phyloP scores from a whole-genome alignment of 2,888 invertebrate genomes.

The Gymnosoma rotundatum region DNA sequence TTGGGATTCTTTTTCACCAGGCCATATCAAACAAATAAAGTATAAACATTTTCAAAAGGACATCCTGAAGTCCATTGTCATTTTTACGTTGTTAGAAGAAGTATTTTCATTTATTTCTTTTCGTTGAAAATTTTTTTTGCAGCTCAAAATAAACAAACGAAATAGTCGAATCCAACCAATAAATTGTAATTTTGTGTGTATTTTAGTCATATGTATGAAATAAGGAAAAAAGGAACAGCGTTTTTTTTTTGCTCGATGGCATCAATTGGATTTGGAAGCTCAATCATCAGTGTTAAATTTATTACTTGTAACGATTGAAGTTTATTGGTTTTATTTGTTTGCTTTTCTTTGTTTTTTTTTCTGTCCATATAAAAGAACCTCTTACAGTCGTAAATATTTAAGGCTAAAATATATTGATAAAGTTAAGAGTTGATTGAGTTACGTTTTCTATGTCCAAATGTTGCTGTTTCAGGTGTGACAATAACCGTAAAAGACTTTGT shows the following conservation, averaged over 20 bases:
- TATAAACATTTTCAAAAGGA: conserved; percentile 46
- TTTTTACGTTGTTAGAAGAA: conserved; percentile 63
- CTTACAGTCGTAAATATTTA: conserved; percentile 5
- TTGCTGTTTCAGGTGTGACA: conserved; percentile 73
- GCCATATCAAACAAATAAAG: conserved; percentile 31
- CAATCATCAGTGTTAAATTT: conserved; percentile 71
- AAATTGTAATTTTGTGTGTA: conserved; percentile 68
- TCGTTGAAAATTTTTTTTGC: conserved; percentile 22
- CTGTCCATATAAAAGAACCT: conserved; percentile 18
- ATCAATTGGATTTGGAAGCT: conserved; percentile 70
- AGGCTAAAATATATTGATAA: conserved; percentile 36
- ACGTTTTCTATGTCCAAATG: conserved; percentile 39
- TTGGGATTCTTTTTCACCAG: conserved; percentile 26
- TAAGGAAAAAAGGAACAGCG: not conserved
- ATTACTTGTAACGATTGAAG: conserved; percentile 72
- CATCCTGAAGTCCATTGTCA: conserved; percentile 67
- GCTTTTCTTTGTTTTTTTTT: conserved; percentile 20
- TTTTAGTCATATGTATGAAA: conserved; percentile 30
- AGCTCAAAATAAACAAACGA: conserved; percentile 42
- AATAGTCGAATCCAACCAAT: conserved; percentile 56
- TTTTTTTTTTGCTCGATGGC: conserved; percentile 29
- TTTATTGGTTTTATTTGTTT: conserved; percentile 72
- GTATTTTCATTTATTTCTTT: conserved; percentile 55
- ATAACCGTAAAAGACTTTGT: conserved; percentile 74
- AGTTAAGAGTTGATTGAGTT: conserved; percentile 56